These are phyloP conservation scores for Lerista edwardsae DNA, from an alignment of 2,797 vertebrate species.

Conservation along the genomic window DNA sequence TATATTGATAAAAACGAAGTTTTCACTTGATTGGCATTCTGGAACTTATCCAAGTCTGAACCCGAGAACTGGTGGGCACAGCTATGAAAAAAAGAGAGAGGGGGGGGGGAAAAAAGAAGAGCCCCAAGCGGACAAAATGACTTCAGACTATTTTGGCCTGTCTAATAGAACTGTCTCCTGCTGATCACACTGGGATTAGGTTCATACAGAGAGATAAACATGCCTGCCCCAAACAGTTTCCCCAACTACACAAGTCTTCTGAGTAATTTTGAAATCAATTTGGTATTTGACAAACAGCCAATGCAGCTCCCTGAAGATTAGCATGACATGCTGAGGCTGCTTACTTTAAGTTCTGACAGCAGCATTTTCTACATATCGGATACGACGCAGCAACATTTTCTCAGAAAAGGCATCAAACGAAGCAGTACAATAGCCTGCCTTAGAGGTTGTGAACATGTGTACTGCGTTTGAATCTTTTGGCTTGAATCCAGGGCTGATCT, in stretches of 20 bases:
- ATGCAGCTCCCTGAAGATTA: slow-evolving; percentile 32
- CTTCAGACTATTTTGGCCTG: slow-evolving; percentile 26
- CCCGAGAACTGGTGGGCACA: not conserved
- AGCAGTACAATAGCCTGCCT: slow-evolving; percentile 23
- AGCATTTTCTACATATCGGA: slow-evolving; percentile 20
- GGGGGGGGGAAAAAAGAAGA: too few species aligned
- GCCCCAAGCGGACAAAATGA: not conserved
- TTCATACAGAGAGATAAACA: slow-evolving; percentile 48
- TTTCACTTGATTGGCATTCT: slow-evolving; percentile 60
- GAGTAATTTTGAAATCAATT: slow-evolving; percentile 67
- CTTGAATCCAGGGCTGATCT: slow-evolving; percentile 30
- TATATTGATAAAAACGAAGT: slow-evolving; percentile 29
- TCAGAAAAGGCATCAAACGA: slow-evolving; percentile 36
- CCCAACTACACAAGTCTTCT: slow-evolving; percentile 49
- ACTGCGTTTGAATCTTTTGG: slow-evolving; percentile 23
- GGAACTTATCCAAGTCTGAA: slow-evolving; percentile 43
- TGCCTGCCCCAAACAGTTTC: slow-evolving; percentile 40
- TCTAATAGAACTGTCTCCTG: slow-evolving; percentile 3
- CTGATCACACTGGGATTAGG: slow-evolving; percentile 24
- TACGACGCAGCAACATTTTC: slow-evolving; percentile 6
- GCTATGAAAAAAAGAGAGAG: not conserved
- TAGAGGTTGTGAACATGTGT: slow-evolving; percentile 2
- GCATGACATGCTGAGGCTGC: slow-evolving; percentile 47
- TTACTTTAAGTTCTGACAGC: slow-evolving; percentile 39
- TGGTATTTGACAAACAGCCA: slow-evolving; percentile 65